Evolutionary conservation across 2,797 vertebrate genomes (phyloP).

Genomic region (Catostomus latipinnis): DNA sequence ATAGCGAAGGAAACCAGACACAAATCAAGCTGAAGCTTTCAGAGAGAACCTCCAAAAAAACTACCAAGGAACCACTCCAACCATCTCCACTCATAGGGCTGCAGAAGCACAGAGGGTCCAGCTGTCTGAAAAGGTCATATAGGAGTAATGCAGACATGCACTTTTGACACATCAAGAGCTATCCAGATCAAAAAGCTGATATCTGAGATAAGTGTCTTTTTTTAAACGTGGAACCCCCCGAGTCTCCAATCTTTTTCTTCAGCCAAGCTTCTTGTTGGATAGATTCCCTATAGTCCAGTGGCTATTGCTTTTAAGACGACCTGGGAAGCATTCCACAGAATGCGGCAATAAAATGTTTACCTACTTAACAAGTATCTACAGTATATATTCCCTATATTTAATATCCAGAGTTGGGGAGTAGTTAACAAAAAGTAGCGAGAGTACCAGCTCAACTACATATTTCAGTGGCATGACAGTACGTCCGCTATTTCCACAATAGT

Average conservation of each 20-base stretch:
- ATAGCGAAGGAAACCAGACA: neutral
- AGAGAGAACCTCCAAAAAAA: constrained; percentile 17
- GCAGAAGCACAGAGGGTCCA: constrained; percentile 7
- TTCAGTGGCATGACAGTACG: no score
- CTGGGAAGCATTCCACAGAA: no score
- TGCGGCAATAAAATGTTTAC: no score
- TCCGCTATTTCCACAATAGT: no score
- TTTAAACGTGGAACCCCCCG: neutral
- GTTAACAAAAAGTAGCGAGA: no score
- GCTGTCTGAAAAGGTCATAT: constrained; percentile 26
- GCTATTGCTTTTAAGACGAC: no score
- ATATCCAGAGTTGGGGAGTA: no score
- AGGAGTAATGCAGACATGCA: neutral
- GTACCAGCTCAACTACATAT: no score
- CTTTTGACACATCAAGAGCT: constrained; percentile 47
- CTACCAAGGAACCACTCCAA: constrained; percentile 11
- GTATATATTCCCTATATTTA: no score
- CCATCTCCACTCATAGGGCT: constrained; percentile 16
- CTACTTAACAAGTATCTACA: no score
- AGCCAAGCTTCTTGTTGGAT: constrained; percentile 19
- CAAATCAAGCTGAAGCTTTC: neutral
- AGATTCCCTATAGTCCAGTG: neutral
- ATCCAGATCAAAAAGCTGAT: constrained; percentile 39
- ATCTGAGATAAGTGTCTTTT: constrained; percentile 13
- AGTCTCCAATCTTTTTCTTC: neutral